These are phyloP conservation scores for Drosophila bocki DNA, from an alignment of 1,140 invertebrate genomes.

Conservation along the genomic window DNA sequence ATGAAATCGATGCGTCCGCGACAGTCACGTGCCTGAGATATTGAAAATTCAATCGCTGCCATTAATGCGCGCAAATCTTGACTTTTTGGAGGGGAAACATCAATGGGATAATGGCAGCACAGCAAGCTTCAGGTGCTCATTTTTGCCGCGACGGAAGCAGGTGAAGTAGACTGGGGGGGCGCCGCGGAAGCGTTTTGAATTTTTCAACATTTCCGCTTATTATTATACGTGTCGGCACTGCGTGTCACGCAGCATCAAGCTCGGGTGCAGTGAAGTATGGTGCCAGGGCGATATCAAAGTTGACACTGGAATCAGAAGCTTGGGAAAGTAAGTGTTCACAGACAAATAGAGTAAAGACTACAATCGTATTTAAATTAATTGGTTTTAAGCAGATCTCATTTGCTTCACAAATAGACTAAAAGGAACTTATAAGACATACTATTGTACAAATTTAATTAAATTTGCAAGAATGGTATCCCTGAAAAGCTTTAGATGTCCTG, in stretches of 20 bases:
- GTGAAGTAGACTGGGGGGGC: neutral
- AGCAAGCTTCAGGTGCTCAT: slow-evolving; percentile 38
- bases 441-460: neutral
- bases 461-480: no score
- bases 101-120: slow-evolving; percentile 72
- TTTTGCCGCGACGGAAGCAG: slow-evolving; percentile 14
- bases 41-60: slow-evolving; percentile 79
- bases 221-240: slow-evolving; percentile 79
- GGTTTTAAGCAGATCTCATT: neutral
- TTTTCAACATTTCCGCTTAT: slow-evolving; percentile 84
- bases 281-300: slow-evolving; percentile 7
- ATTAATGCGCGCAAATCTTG: slow-evolving; percentile 82
- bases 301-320: neutral
- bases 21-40: slow-evolving; percentile 77
- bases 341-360: slow-evolving; percentile 61
- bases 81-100: slow-evolving; percentile 66
- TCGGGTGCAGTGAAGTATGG: slow-evolving; percentile 30
- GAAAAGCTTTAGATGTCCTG: neutral
- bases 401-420: neutral
- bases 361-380: neutral
- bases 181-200: slow-evolving; percentile 75
- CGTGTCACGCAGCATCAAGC: slow-evolving; percentile 65
- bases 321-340: neutral
- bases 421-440: no score
- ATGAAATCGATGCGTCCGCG: slow-evolving; percentile 63